Percentiles rank a stretch among this genome's conserved stretches.
Evolutionary conservation across 2,113 vertebrate genomes (phyloP).

Genomic region (Corvus hawaiiensis): DNA sequence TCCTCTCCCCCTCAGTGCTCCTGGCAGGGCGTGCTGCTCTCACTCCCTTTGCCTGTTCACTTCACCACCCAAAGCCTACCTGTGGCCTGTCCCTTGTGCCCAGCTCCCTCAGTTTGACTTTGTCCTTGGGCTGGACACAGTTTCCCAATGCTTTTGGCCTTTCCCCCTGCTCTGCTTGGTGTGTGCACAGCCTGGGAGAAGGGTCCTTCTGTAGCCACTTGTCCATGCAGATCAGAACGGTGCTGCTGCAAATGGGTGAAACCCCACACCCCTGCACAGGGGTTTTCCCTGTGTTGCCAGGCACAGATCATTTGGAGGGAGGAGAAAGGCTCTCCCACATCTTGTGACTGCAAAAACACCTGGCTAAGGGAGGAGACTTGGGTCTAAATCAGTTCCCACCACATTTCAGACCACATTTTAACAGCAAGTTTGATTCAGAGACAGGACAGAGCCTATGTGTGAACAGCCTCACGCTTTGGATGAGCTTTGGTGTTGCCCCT

Average conservation of each 20-base stretch:
- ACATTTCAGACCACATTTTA: neutral
- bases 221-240: neutral
- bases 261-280: neutral
- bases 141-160: neutral
- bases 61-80: neutral
- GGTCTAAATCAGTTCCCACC: neutral
- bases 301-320: neutral
- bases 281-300: neutral
- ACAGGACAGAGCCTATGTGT: neutral
- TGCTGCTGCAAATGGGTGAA: neutral
- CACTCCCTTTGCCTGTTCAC: neutral
- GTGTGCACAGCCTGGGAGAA: neutral
- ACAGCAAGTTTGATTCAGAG: neutral
- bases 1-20: neutral
- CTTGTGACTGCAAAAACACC: neutral
- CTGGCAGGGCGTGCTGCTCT: too few relatives aligned
- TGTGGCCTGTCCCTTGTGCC: neutral
- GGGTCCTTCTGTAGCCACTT: neutral
- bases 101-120: neutral
- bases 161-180: neutral
- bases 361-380: neutral
- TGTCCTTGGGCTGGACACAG: neutral
- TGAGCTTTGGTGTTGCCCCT: neutral
- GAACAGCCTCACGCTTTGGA: neutral
- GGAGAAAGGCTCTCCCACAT: neutral